Evolutionary conservation across 1,140 invertebrate species (phyloP), one percentile per base, ranked within the genome.

Genomic region (Lepidurus packardi): DNA sequence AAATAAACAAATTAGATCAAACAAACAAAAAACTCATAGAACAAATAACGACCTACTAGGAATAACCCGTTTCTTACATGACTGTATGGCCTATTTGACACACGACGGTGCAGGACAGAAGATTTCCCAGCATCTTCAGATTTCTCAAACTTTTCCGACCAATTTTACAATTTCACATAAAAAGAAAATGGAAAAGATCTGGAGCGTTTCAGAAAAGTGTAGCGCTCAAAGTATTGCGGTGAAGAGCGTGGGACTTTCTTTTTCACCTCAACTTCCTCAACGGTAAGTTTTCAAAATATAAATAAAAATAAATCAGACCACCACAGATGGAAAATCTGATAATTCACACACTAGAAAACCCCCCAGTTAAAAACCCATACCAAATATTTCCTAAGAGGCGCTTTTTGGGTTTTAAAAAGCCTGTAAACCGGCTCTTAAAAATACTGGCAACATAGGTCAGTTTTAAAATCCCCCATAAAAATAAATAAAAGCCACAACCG

Each of bases 381-480:
- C 53, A 9, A 65, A 1, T n/a, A 65, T 13, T n/a, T 65, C 21
- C 3, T 21, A 9, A 65, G 3, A 7, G 13, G 21, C 16, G 16
- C 4, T 7, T 21, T 9, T 65, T 7, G 13, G 8, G 7, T 65
- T 65, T 13, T 16, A 13, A 16, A 21, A n/a, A 13, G 5, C 9
- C 8, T 65, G 53, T 65, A 65, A 65, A 21, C 53, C 53, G 53
- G 53, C 16, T 65, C 53, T 21, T n/a, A 65, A 65, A 65, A 65
- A 65, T 65, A 7, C 9, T 21, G 34, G 1, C 13, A 65, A 10
- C 53, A 65, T 7, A 7, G 0, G 53, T 65, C 53, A 10, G 13
- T 16, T 65, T 65, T 65, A 65, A 65, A 10, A 21, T 65, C 53
- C 16, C 2, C 2, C 16, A 65, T 65, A 65, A n/a, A 65, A 65